Evolutionary conservation across 2,797 vertebrate genomes (phyloP).

Genomic region (Sorex maritimensis): DNA sequence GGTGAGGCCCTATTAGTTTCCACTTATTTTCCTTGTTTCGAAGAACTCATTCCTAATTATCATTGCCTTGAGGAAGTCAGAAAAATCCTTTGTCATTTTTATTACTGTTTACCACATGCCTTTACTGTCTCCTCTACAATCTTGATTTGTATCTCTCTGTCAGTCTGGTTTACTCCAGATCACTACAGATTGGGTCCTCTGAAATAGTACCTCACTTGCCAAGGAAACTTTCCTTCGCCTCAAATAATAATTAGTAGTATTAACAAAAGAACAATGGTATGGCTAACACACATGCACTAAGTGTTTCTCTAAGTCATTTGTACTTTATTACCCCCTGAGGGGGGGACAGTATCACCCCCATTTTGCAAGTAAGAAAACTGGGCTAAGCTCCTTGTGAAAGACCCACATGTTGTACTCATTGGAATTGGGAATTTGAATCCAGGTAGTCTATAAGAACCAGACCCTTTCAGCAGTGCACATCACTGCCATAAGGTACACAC

Average conservation of each 20-base stretch:
- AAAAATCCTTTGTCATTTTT: not conserved
- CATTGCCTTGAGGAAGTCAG: not conserved
- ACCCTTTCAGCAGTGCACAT: not conserved
- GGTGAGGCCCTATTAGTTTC: not conserved
- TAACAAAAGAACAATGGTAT: not conserved
- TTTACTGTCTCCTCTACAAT: not conserved
- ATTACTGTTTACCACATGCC: not conserved
- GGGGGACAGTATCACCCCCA: not conserved
- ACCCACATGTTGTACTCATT: not conserved
- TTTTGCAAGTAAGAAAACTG: conserved; percentile 10
- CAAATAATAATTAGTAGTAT: not conserved
- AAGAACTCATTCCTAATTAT: not conserved
- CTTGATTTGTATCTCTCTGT: not conserved
- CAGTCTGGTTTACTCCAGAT: not conserved
- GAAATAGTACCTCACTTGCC: not conserved
- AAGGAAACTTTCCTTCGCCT: not conserved
- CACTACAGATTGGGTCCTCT: not conserved
- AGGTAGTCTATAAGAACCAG: not conserved
- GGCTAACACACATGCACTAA: not conserved
- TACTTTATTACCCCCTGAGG: not conserved
- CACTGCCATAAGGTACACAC: not conserved
- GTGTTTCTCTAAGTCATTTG: not conserved
- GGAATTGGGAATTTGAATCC: conserved; percentile 16
- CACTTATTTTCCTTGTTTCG: not conserved
- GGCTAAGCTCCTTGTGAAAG: conserved; percentile 13